Conservation (phyloP, 2,797 vertebrate species). For the Microcaecilia unicolor region DNA sequence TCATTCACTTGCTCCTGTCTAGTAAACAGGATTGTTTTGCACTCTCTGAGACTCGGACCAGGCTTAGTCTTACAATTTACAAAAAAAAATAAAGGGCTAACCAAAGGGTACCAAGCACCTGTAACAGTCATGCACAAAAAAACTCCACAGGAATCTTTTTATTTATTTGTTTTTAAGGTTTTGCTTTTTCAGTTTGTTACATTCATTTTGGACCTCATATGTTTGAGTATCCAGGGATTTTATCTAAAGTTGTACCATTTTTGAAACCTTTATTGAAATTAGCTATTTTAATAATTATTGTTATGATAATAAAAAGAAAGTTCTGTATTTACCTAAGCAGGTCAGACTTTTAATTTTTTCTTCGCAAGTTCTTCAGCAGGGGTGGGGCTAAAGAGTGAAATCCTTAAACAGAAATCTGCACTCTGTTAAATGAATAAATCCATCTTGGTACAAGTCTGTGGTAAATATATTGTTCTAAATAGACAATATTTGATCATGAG, state of each 20-base stretch:
- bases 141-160: no score
- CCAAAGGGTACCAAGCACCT: constrained; percentile 5
- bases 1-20: neutral
- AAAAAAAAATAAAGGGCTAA: constrained; percentile 49
- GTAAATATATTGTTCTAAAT: no score
- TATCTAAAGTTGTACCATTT: constrained; percentile 12
- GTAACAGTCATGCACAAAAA: no score
- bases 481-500: no score
- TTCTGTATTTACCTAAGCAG: constrained; percentile 7
- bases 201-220: neutral
- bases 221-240: constrained; percentile 14
- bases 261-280: constrained; percentile 9
- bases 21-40: neutral
- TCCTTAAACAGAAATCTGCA: no score
- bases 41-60: constrained; percentile 2
- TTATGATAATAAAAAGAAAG: constrained; percentile 13
- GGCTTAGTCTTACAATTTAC: constrained; percentile 8
- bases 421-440: no score
- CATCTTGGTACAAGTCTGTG: no score
- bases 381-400: no score
- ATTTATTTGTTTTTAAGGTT: constrained; percentile 8
- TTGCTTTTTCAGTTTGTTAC: neutral
- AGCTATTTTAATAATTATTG: constrained; percentile 15
- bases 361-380: no score
- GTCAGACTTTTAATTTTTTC: neutral